Percentiles rank a stretch among this genome's conserved stretches.
Evolutionary conservation across 2,888 invertebrate species (phyloP).

Genomic region (Drosophila paracracens): DNA sequence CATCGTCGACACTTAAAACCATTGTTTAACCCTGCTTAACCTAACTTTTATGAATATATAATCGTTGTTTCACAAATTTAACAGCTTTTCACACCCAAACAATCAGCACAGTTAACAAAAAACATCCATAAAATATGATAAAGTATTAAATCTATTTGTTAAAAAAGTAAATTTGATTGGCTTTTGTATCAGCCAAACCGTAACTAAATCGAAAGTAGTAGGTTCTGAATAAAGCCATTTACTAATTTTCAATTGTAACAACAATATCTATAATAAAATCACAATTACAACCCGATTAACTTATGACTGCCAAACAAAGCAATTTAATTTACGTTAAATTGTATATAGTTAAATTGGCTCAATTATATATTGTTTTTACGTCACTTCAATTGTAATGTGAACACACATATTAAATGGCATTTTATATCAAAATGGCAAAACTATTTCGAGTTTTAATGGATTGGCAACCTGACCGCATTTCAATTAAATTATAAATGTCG

Average conservation of each 20-base stretch:
- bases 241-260: slow-evolving; percentile 51
- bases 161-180: slow-evolving; percentile 24
- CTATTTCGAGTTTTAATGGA: slow-evolving; percentile 16
- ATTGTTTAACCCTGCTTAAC: neutral
- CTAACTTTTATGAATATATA: slow-evolving; percentile 3
- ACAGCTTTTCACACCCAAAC: slow-evolving; percentile 4
- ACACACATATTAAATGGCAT: slow-evolving; percentile 27
- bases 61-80: slow-evolving; percentile 10
- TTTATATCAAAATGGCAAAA: slow-evolving; percentile 19
- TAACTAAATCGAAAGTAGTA: slow-evolving; percentile 21
- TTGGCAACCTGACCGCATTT: slow-evolving; percentile 39
- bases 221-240: slow-evolving; percentile 44
- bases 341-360: neutral
- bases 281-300: slow-evolving; percentile 32
- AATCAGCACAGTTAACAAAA: slow-evolving; percentile 1
- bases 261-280: slow-evolving; percentile 42
- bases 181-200: slow-evolving; percentile 7
- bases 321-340: slow-evolving; percentile 1
- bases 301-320: slow-evolving; percentile 10
- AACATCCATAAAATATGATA: neutral
- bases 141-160: slow-evolving; percentile 1
- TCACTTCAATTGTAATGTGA: slow-evolving; percentile 6
- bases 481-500: slow-evolving; percentile 68
- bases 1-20: neutral
- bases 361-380: neutral